Evolutionary conservation across 2,888 invertebrate genomes (phyloP).

Genomic region (Aspidiotus rigidus): DNA sequence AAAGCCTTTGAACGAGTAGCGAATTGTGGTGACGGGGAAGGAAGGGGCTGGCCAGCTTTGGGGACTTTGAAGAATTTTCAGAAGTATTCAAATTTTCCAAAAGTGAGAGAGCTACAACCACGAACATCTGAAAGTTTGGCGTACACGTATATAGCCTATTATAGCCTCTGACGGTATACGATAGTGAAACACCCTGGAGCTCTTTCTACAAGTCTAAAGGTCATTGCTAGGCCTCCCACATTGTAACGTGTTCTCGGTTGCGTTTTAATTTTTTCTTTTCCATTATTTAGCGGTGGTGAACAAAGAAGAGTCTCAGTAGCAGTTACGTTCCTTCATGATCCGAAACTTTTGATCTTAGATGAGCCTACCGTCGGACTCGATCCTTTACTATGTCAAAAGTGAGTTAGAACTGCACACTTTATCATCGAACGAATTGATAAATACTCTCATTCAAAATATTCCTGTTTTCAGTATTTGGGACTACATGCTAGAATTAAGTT

Average conservation of each 20-base stretch:
- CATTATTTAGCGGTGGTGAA: slow-evolving; percentile 46
- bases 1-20: no score
- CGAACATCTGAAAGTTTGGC: no score
- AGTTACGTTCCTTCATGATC: slow-evolving; percentile 48
- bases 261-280: not conserved
- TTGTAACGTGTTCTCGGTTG: not conserved
- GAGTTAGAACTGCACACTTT: not conserved
- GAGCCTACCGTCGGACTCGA: slow-evolving; percentile 48
- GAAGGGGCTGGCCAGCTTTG: no score
- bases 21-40: no score
- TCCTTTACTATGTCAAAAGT: slow-evolving; percentile 45
- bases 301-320: slow-evolving; percentile 48
- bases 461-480: slow-evolving; percentile 38
- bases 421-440: not conserved
- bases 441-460: not conserved
- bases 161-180: no score
- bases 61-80: no score
- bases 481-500: slow-evolving; percentile 37
- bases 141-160: no score
- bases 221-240: no score
- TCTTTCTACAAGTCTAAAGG: no score
- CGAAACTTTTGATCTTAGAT: slow-evolving; percentile 45
- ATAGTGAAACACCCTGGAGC: no score
- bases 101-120: no score
- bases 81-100: no score